Percentiles rank a stretch among this genome's conserved stretches.
Conservation (phyloP, 2,797 vertebrate species). For the Catharus ustulatus region DNA sequence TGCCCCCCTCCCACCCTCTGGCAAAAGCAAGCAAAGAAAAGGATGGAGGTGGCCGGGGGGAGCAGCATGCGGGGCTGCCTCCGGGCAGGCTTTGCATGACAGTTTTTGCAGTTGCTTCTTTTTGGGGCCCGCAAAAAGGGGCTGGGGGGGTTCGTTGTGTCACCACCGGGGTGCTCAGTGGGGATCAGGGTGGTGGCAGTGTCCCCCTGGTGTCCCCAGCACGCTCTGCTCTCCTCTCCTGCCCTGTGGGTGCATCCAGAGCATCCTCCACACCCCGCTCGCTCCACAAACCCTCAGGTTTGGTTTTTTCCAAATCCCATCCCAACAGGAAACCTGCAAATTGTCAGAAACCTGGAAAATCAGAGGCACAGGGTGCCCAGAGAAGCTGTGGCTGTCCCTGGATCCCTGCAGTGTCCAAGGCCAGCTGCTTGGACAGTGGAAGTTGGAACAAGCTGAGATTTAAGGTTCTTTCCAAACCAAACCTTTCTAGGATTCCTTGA, state of each 20-base stretch:
- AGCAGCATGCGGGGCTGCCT: constrained; percentile 23
- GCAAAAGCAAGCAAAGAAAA: constrained; percentile 32
- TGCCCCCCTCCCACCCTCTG: neutral
- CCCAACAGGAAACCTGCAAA: rapidly evolving
- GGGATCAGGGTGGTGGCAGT: rapidly evolving
- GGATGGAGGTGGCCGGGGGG: neutral
- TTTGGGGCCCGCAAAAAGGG: neutral
- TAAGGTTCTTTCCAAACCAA: neutral
- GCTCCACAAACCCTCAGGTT: rapidly evolving
- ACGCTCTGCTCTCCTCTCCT: neutral
- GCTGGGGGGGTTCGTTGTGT: neutral
- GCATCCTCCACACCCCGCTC: neutral
- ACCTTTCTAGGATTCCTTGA: neutral
- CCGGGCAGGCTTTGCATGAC: constrained; percentile 69
- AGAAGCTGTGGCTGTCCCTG: neutral
- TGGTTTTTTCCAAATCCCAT: no score
- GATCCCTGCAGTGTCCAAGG: neutral
- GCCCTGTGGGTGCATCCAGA: neutral
- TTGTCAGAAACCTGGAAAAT: rapidly evolving
- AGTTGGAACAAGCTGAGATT: neutral
- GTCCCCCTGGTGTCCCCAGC: neutral
- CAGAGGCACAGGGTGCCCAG: neutral
- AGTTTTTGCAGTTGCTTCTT: constrained; percentile 52
- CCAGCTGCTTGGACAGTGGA: neutral
- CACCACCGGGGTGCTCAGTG: neutral